Conservation (phyloP, 1,140 invertebrate species). For the Apolygus lucorum region DNA sequence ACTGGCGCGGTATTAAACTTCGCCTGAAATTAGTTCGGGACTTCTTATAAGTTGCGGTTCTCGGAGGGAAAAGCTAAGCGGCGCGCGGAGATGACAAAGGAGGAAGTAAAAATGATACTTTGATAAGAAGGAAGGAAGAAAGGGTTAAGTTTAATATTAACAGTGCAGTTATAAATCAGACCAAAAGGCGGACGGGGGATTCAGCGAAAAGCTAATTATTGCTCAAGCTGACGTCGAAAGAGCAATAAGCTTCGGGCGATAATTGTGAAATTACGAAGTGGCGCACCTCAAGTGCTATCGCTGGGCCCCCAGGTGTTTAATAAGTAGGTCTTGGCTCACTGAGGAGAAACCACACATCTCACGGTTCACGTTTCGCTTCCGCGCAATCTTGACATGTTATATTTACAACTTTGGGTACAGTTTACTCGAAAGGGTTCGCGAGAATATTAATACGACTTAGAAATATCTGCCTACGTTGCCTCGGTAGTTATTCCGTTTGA, state of each 20-base stretch:
- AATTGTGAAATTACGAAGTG: neutral
- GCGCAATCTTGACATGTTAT: too few relatives aligned
- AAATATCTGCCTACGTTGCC: too few relatives aligned
- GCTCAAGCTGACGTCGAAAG: neutral
- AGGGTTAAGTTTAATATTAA: constrained; percentile 2
- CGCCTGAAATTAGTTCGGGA: neutral
- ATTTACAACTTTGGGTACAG: too few relatives aligned
- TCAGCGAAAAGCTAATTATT: neutral
- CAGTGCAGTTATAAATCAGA: neutral
- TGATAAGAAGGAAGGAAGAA: neutral
- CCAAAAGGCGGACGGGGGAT: neutral
- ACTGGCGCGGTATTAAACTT: neutral
- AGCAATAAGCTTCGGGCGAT: neutral
- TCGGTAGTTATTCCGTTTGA: too few relatives aligned
- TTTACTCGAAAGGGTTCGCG: too few relatives aligned
- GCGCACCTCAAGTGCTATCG: neutral
- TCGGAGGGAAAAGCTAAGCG: neutral
- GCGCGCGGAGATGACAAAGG: neutral
- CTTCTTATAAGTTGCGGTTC: neutral
- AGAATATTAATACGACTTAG: too few relatives aligned
- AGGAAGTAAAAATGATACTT: constrained; percentile 1
- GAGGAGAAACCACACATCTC: too few relatives aligned
- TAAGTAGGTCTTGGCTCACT: neutral
- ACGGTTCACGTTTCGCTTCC: too few relatives aligned
- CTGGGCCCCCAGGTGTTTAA: neutral